Evolutionary conservation across 1,140 invertebrate genomes (phyloP), one percentile per base, ranked within the genome.

Genomic region (Pomphorhynchus laevis): DNA sequence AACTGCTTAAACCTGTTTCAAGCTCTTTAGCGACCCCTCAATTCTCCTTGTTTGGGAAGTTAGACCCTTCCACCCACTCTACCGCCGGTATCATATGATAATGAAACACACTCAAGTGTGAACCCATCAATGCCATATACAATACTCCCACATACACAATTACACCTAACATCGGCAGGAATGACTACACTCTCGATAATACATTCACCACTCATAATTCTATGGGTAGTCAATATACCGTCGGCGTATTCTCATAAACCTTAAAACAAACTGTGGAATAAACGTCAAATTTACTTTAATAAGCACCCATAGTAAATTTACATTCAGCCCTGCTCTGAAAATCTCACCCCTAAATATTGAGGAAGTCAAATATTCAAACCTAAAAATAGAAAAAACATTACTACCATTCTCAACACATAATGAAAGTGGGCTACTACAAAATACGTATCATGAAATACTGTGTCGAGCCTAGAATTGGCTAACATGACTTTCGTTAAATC

Each of bases 381-480:
- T 40, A 58, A 62, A 53, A 70, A 60, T 59, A 68, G 49, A 36
- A 64, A 61, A 63, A 70, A 70, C 50, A 71, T 63, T 9, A 67
- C 65, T 47, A 51, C 53, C 34, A 52, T 49, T 9, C 44, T 48
- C 17, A 58, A 47, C 14, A 59, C 58, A 53, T 60, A 70, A 53
- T 71, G 68, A 51, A 71, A 71, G 55, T 72, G 68, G 34, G 64
- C 66, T 38, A 70, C 67, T 34, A 70, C 67, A 63, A 69, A 72
- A 54, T 70, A 71, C 18, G 67, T 70, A 52, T 71, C 67, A 60
- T 71, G 67, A 20, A 71, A 43, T 47, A 64, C 51, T 57, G 68
- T 63, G 65, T 72, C 68, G 52, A 70, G 55, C 36, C 65, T 65
- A 38, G 67, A 68, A 52, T 70, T 70, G 44, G 69, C 63, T 58